phyloP scores from a whole-genome alignment of 2,888 invertebrate genomes.

The Orchestes rusci region DNA sequence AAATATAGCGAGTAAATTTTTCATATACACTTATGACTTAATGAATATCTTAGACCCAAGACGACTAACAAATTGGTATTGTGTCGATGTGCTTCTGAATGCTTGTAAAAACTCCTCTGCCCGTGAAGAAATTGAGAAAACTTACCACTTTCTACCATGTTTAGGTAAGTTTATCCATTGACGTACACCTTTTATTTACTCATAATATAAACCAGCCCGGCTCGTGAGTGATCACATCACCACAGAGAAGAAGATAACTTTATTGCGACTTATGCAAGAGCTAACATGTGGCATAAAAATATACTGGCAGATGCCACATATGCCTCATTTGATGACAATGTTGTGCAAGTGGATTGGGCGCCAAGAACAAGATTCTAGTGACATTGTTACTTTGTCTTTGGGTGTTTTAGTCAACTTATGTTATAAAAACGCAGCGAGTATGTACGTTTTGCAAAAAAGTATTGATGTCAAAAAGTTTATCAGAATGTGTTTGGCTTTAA shows the following conservation, averaged over 20 bases:
- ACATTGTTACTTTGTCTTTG: constrained; percentile 49
- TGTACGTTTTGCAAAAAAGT: constrained; percentile 64
- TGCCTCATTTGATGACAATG: constrained; percentile 58
- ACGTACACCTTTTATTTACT: too few relatives aligned
- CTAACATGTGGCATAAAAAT: constrained; percentile 73
- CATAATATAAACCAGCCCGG: too few relatives aligned
- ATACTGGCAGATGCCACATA: constrained; percentile 72
- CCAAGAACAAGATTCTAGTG: constrained; percentile 43
- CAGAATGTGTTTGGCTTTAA: constrained; percentile 53
- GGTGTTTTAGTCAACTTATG: constrained; percentile 72
- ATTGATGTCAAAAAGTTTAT: constrained; percentile 64
- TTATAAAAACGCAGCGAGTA: constrained; percentile 68
- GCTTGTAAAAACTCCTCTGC: constrained; percentile 57
- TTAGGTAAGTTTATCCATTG: too few relatives aligned
- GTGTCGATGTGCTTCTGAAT: constrained; percentile 56
- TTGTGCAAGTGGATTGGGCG: constrained; percentile 59
- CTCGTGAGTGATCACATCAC: constrained; percentile 54
- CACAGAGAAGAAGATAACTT: constrained; percentile 55
- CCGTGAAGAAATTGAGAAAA: constrained; percentile 57
- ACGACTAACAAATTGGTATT: constrained; percentile 57
- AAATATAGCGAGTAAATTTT: constrained; percentile 58
- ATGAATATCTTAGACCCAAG: constrained; percentile 52
- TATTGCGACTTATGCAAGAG: constrained; percentile 62
- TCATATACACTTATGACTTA: constrained; percentile 58
- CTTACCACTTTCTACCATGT: constrained; percentile 63